phyloP scores from a whole-genome alignment of 2,888 invertebrate species.

The Acanthosepion esculentum region DNA sequence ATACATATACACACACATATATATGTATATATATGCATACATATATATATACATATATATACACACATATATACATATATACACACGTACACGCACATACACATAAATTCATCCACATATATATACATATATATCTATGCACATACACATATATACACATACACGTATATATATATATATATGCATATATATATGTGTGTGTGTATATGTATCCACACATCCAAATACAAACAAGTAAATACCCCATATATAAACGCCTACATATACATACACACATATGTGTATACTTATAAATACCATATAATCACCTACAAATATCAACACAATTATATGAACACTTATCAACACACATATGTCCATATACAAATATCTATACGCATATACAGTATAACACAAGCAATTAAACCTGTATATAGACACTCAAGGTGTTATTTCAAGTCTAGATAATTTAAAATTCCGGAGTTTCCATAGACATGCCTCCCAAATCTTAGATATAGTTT shows the following conservation, averaged over 20 bases:
- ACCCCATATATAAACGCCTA: no score
- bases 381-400: background rate
- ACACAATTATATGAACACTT: no score
- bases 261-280: no score
- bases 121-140: slow-evolving; percentile 5
- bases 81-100: background rate
- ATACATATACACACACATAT: background rate
- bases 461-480: no score
- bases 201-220: background rate
- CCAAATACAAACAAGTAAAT: no score
- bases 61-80: background rate
- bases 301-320: no score
- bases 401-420: no score
- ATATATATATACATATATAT: background rate
- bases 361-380: background rate
- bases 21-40: background rate
- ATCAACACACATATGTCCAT: background rate
- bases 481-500: no score
- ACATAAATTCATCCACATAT: slow-evolving; percentile 33
- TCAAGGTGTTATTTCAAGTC: no score
- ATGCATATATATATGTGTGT: background rate
- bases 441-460: no score
- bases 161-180: background rate
- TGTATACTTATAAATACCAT: no score
- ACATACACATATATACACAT: background rate